Base-by-base conservation (phyloP, 2,797 vertebrate species). In the Siniperca scherzeri region DNA sequence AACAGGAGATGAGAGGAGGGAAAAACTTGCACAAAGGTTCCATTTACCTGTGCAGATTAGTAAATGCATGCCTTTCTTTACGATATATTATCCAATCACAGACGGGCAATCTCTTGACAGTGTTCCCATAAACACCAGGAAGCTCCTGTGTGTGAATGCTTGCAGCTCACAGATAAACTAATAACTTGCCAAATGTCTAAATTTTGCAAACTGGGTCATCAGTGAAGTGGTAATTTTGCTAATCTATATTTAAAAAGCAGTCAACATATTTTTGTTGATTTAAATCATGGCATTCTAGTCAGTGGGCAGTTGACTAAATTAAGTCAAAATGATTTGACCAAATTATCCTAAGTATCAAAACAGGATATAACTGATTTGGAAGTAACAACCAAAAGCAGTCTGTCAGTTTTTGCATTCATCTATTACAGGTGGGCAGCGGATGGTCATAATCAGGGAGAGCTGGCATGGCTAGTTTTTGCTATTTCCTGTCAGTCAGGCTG, bases 401-500 rank as follows among this genome's bases (percentile, higher is more conserved):
- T 38, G 10, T 33, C 14, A 13, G 53, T 53, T 38, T 70, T 57
- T 71, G 22, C 12, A 3, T 7, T 69, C 33, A 12, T 30, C 7
- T 38, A 38, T 78, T 0, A 67, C 60, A 83, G 66, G 46, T 77
- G 33, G 44, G 50, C 74, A 50, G 42, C 11, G 30, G 52, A 59
- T 70, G 78, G 74, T 80, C 72, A 79, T 42, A 57, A 40, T 55
- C 42, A 21, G 42, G 60, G 25, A 74, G 42, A 52, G 7, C 22
- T 7, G 19, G 14, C 50, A 11, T 11, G 27, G 6, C 64, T 52
- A 42, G 27, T 33, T 82, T 70, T 53, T 62, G 67, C 66, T 64
- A 1, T 55, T 70, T 81, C 30, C n/a, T 74, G 81, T 80, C 53
- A 83, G 70, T 78, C 65, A 76, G 55, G 44, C 67, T 48, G 67